Percentiles rank a stretch among this genome's conserved stretches.
Evolutionary conservation across 2,888 invertebrate species (phyloP).

Genomic region (Calameuta filiformis): DNA sequence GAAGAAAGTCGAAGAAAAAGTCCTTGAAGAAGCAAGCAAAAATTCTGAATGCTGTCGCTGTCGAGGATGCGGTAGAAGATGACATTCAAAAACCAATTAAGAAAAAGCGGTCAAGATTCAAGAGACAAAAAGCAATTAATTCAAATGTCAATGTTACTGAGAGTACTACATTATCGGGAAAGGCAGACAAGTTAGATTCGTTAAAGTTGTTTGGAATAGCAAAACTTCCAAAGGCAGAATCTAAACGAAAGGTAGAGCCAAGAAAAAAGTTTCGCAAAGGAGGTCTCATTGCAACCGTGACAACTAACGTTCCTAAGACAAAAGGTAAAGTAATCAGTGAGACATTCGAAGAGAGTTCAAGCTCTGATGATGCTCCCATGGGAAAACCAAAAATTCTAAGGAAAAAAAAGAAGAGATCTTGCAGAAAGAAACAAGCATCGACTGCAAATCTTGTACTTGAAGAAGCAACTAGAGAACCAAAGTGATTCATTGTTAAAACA

Average conservation of each 20-base stretch:
- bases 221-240: constrained; percentile 40
- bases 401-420: constrained; percentile 32
- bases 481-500: neutral
- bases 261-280: constrained; percentile 70
- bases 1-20: constrained; percentile 43
- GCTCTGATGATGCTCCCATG: constrained; percentile 44
- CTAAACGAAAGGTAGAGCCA: constrained; percentile 49
- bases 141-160: constrained; percentile 31
- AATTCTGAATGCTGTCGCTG: constrained; percentile 32
- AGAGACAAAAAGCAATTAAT: constrained; percentile 46
- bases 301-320: constrained; percentile 33
- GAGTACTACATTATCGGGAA: constrained; percentile 22
- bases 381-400: constrained; percentile 24
- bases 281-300: constrained; percentile 72
- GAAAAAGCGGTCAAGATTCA: constrained; percentile 50
- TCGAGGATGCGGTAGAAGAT: constrained; percentile 40
- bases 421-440: constrained; percentile 40
- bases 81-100: constrained; percentile 45
- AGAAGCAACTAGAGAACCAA: neutral
- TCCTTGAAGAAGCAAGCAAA: constrained; percentile 35
- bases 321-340: constrained; percentile 34
- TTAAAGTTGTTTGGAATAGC: constrained; percentile 46
- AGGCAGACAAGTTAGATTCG: constrained; percentile 46
- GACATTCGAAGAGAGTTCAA: constrained; percentile 47
- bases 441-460: constrained; percentile 38